phyloP scores from a whole-genome alignment of 1,140 invertebrate species.

The Aphidius ervi region DNA sequence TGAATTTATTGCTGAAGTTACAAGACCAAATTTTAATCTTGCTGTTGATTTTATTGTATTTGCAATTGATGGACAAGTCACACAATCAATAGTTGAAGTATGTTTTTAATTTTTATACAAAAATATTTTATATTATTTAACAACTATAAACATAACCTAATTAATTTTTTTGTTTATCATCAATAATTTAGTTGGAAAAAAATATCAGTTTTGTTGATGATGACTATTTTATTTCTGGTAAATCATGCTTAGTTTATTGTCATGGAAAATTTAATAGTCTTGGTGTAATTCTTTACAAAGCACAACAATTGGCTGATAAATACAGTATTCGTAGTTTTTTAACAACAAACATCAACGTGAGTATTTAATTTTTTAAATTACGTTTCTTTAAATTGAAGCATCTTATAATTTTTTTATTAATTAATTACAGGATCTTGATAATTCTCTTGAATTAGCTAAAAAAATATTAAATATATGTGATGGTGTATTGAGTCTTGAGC shows the following conservation, averaged over 20 bases:
- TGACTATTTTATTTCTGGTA: conserved; percentile 38
- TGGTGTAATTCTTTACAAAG: conserved; percentile 30
- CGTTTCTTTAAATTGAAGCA: too few relatives aligned
- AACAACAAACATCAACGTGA: conserved; percentile 37
- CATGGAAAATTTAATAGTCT: conserved; percentile 30
- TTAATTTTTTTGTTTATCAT: conserved; percentile 7
- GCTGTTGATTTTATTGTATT: conserved; percentile 46
- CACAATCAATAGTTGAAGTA: conserved; percentile 37
- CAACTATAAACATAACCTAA: neutral
- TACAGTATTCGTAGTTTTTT: conserved; percentile 40
- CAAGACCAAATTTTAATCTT: conserved; percentile 26
- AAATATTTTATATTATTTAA: neutral
- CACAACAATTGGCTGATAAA: conserved; percentile 35
- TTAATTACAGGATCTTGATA: conserved; percentile 27
- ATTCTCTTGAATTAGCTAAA: conserved; percentile 29
- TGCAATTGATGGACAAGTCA: conserved; percentile 35
- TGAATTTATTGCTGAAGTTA: conserved; percentile 36
- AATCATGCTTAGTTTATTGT: conserved; percentile 40
- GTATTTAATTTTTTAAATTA: conserved; percentile 20
- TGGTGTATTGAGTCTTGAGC: conserved; percentile 33
- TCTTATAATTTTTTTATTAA: neutral
- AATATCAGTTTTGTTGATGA: conserved; percentile 39
- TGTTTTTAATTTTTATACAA: conserved; percentile 15
- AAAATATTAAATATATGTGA: conserved; percentile 38
- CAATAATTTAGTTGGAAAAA: conserved; percentile 38